A percentile compares a stretch with the other conserved stretches of the same genome.
Conservation (phyloP, 1,140 invertebrate species). For the Megathymus violae region DNA sequence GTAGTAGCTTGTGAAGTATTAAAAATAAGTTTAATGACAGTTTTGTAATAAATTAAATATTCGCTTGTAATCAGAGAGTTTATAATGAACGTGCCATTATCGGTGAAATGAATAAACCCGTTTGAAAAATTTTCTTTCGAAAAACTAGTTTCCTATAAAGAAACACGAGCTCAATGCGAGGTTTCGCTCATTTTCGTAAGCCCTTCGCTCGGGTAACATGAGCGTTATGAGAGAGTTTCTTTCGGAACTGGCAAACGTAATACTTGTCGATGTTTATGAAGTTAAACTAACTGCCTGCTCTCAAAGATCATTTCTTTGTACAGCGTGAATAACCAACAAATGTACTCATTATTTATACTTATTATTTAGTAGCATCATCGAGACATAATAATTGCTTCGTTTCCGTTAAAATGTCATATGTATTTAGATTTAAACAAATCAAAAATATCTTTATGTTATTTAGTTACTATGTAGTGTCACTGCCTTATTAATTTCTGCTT, state of each 20-base stretch:
- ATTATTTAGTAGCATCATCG: slow-evolving; percentile 15
- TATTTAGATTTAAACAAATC: too few species aligned
- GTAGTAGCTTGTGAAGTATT: too few species aligned
- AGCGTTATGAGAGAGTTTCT: slow-evolving; percentile 17
- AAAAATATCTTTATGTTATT: too few species aligned
- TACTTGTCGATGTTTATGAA: slow-evolving; percentile 18
- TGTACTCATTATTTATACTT: too few species aligned
- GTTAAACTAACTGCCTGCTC: slow-evolving; percentile 17
- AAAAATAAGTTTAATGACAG: background rate
- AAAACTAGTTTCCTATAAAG: slow-evolving; percentile 15
- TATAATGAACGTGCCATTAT: background rate
- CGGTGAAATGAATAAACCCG: background rate
- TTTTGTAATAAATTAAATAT: background rate
- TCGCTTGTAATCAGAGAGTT: background rate
- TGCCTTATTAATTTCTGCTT: too few species aligned
- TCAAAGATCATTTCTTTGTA: too few species aligned
- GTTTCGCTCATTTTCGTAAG: slow-evolving; percentile 17
- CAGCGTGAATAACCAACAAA: background rate
- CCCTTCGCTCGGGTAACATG: slow-evolving; percentile 6
- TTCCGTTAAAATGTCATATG: background rate
- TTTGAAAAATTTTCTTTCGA: background rate
- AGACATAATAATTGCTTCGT: slow-evolving; percentile 1
- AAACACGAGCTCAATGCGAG: background rate
- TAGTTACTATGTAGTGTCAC: too few species aligned
- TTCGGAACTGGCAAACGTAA: slow-evolving; percentile 14